Evolutionary conservation across 2,797 vertebrate species (phyloP).

Genomic region (Taenioides sp.): DNA sequence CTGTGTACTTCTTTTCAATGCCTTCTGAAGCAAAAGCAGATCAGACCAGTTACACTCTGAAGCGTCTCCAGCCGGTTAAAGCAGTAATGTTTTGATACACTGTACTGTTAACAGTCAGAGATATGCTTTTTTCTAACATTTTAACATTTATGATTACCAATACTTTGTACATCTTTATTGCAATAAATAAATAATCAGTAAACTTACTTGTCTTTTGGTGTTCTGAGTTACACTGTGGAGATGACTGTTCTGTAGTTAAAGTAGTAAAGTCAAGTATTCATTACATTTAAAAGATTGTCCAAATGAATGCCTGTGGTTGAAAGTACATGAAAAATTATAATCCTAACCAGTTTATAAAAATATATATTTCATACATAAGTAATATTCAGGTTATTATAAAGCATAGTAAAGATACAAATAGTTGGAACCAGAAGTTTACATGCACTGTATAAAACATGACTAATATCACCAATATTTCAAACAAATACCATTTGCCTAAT

Average conservation of each 20-base stretch:
- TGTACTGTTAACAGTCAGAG: conserved; percentile 89
- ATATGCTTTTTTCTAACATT: conserved; percentile 94
- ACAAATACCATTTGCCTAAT: too few species aligned
- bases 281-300: too few species aligned
- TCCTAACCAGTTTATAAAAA: not conserved
- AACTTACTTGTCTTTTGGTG: conserved; percentile 21
- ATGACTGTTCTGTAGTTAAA: not conserved
- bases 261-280: too few species aligned
- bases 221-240: not conserved
- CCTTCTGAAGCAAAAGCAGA: conserved; percentile 79
- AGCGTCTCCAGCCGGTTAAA: conserved; percentile 73
- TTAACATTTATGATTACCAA: conserved; percentile 90
- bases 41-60: conserved; percentile 63
- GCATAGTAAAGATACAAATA: not conserved
- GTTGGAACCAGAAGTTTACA: not conserved
- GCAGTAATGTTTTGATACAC: conserved; percentile 89
- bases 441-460: not conserved
- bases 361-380: not conserved
- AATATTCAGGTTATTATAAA: not conserved
- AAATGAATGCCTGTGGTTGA: too few species aligned
- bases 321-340: not conserved
- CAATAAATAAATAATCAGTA: conserved; percentile 85
- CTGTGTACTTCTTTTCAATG: conserved; percentile 81
- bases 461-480: too few species aligned
- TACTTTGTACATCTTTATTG: conserved; percentile 96